These are phyloP conservation scores for Gambelia wislizenii DNA, from an alignment of 2,797 vertebrate genomes.

Conservation along the genomic window DNA sequence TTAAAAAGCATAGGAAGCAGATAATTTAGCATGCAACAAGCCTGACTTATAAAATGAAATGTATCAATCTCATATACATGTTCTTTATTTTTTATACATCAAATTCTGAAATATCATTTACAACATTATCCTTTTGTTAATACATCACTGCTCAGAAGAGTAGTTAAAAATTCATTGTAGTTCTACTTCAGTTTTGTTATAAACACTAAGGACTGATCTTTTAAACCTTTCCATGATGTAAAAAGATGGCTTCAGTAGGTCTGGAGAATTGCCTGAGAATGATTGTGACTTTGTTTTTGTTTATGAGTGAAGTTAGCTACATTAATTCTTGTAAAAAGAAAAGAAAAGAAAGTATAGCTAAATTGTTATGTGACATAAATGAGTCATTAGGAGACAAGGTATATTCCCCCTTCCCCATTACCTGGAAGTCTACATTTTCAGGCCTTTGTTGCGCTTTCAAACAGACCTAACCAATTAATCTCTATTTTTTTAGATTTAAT, in stretches of 20 bases:
- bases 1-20: neutral
- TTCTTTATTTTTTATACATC: constrained; percentile 31
- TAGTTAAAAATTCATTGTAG: neutral
- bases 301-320: neutral
- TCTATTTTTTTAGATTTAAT: neutral
- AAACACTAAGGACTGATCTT: neutral
- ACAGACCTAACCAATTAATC: neutral
- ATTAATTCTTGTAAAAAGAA: neutral
- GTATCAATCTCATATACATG: neutral
- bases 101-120: constrained; percentile 13
- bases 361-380: neutral
- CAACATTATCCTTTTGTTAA: constrained; percentile 11
- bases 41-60: neutral
- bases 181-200: neutral
- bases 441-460: neutral
- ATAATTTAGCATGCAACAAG: neutral
- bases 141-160: neutral
- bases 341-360: neutral
- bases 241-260: neutral
- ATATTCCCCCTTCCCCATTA: neutral
- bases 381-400: neutral
- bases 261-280: constrained; percentile 24
- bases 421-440: neutral
- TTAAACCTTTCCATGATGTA: neutral
- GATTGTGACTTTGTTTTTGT: neutral